Evolutionary conservation across 2,888 invertebrate genomes (phyloP), one percentile per base, ranked within the genome.

Genomic region (Cantharis flavilabris): DNA sequence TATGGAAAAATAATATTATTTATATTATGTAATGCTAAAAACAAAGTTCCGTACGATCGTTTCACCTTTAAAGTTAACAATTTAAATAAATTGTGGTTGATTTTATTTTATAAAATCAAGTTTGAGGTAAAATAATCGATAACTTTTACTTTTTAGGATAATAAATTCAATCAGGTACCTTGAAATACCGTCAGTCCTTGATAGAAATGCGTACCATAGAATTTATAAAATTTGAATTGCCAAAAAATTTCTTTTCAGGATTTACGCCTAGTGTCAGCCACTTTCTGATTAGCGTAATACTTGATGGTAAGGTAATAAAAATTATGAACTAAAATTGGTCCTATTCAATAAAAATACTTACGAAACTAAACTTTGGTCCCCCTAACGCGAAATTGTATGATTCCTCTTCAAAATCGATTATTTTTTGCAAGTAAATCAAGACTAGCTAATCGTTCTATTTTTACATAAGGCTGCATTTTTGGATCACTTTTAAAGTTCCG

Each of bases 391-490:
- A 62, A 76, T 33, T n/a, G n/a, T 49, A 72, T 28, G 13, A 65
- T 30, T 72, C 65, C 14, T 78, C 23, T 14, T 23, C 26, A 67
- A 67, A 67, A 67, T n/a, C 71, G 49, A 14, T 49, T 73, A 23
- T 69, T 73, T 67, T 74, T 81, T 14, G 80, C 82, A 69, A 81
- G 80, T 18, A 33, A 30, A n/a, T 82, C 82, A 9, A 82, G 72
- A 28, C 76, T 77, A 13, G 70, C 69, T 62, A 77, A 69, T 63
- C 81, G 71, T 64, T 74, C 76, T 4, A 82, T 71, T 71, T 72
- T 76, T 16, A 82, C 82, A 72, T 75, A 79, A 1, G 82, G 82
- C 62, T 82, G 80, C 73, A 80, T 75, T 49, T 70, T 77, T 26
- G 76, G 73, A 73, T 80, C 80, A 65, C 72, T 80, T 71, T 79